phyloP scores from a whole-genome alignment of 2,113 vertebrate species.

The Tetrao urogallus region DNA sequence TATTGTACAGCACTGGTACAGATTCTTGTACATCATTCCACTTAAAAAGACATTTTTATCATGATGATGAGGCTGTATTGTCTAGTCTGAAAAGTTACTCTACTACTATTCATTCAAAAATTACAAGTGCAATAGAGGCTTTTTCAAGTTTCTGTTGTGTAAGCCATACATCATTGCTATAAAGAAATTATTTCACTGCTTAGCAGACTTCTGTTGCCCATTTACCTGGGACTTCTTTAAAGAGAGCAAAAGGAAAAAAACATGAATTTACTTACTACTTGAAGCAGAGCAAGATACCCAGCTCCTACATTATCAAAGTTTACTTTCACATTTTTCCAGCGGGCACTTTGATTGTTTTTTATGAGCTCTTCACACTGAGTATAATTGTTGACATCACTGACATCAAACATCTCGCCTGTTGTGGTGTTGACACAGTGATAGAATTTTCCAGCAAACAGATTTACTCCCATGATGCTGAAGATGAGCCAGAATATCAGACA shows the following conservation, averaged over 20 bases:
- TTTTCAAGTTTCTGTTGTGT: neutral
- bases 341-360: slow-evolving; percentile 76
- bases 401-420: slow-evolving; percentile 57
- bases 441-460: slow-evolving; percentile 95
- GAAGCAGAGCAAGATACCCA: slow-evolving; percentile 93
- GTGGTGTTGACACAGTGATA: slow-evolving; percentile 84
- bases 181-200: neutral
- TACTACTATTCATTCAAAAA: neutral
- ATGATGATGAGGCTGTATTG: neutral
- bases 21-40: neutral
- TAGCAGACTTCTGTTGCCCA: neutral
- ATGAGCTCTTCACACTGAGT: slow-evolving; percentile 77
- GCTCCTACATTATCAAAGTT: slow-evolving; percentile 96
- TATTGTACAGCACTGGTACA: neutral
- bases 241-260: neutral
- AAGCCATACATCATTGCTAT: neutral
- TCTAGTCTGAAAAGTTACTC: neutral
- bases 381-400: slow-evolving; percentile 73
- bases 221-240: neutral
- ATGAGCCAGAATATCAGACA: slow-evolving; percentile 99
- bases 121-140: neutral
- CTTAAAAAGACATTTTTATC: neutral
- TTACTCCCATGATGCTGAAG: slow-evolving; percentile 99
- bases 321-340: slow-evolving; percentile 91
- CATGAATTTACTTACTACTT: slow-evolving; percentile 88